phyloP scores from a whole-genome alignment of 1,140 invertebrate species.

The Philopotamus ludificatus region DNA sequence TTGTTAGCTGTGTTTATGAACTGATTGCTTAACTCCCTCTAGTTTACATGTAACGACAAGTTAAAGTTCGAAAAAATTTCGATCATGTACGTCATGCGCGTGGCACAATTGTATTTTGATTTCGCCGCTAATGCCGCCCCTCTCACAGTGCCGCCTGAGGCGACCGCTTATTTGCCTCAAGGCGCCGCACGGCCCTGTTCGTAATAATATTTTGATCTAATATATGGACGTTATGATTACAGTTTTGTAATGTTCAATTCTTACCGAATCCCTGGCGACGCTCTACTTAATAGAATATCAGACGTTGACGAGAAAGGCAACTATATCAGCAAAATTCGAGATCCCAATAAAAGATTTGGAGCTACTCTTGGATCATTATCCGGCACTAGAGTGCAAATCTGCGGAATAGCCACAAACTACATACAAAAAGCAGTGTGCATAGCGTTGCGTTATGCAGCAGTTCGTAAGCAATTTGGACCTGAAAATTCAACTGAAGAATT shows the following conservation, averaged over 20 bases:
- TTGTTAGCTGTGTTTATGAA: too few relatives aligned
- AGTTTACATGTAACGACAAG: too few relatives aligned
- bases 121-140: too few relatives aligned
- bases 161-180: too few relatives aligned
- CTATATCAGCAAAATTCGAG: constrained; percentile 72
- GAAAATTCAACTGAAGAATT: constrained; percentile 58
- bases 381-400: constrained; percentile 48
- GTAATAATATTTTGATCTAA: constrained; percentile 7
- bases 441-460: constrained; percentile 76
- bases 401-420: constrained; percentile 60
- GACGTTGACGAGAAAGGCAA: constrained; percentile 81
- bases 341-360: constrained; percentile 77
- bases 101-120: too few relatives aligned
- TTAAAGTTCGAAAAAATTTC: too few relatives aligned
- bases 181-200: too few relatives aligned
- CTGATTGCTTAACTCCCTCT: too few relatives aligned
- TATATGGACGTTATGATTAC: constrained; percentile 29
- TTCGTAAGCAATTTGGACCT: constrained; percentile 76
- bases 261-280: constrained; percentile 74
- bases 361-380: constrained; percentile 82
- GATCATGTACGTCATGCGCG: too few relatives aligned
- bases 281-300: constrained; percentile 79
- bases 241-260: constrained; percentile 82
- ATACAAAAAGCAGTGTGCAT: constrained; percentile 71
- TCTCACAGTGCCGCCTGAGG: too few relatives aligned